These are phyloP conservation scores for Drosophila leonis DNA, from an alignment of 2,888 invertebrate genomes.

Conservation along the genomic window DNA sequence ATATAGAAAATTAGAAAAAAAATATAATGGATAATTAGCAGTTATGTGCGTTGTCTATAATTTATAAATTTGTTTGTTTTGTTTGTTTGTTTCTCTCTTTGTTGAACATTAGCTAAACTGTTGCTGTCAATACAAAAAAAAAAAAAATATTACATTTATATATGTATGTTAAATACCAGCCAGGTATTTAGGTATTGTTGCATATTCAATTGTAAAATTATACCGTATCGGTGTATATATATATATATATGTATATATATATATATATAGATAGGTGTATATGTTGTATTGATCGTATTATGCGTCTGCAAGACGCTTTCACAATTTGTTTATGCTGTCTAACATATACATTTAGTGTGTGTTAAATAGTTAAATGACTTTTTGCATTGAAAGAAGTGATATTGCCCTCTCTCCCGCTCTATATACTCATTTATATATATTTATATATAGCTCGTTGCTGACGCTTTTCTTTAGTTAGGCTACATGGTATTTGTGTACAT, in stretches of 20 bases:
- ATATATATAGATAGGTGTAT: conserved; percentile 10
- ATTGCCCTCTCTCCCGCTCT: conserved; percentile 20
- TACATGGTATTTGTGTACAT: conserved; percentile 49
- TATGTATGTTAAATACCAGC: conserved; percentile 36
- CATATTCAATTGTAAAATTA: conserved; percentile 53
- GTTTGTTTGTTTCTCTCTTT: conserved; percentile 6
- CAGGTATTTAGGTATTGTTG: conserved; percentile 47
- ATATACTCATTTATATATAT: background rate
- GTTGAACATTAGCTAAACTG: conserved; percentile 54
- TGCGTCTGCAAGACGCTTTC: background rate
- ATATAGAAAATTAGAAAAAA: conserved; percentile 23
- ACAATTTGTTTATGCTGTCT: conserved; percentile 22
- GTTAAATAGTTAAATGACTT: conserved; percentile 60
- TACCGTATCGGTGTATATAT: conserved; percentile 56
- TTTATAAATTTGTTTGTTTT: conserved; percentile 48
- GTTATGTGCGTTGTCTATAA: conserved; percentile 60
- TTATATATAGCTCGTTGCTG: conserved; percentile 29
- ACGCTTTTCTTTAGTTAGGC: conserved; percentile 48
- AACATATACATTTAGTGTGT: conserved; percentile 6
- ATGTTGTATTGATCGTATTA: conserved; percentile 41
- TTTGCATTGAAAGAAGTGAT: conserved; percentile 53
- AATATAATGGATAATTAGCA: conserved; percentile 39
- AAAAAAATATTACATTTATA: conserved; percentile 2
- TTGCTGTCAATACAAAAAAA: conserved; percentile 55
- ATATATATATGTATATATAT: conserved; percentile 47